These are phyloP conservation scores for Callyntrura guangdongensis DNA, from an alignment of 2,888 invertebrate species.

Conservation along the genomic window DNA sequence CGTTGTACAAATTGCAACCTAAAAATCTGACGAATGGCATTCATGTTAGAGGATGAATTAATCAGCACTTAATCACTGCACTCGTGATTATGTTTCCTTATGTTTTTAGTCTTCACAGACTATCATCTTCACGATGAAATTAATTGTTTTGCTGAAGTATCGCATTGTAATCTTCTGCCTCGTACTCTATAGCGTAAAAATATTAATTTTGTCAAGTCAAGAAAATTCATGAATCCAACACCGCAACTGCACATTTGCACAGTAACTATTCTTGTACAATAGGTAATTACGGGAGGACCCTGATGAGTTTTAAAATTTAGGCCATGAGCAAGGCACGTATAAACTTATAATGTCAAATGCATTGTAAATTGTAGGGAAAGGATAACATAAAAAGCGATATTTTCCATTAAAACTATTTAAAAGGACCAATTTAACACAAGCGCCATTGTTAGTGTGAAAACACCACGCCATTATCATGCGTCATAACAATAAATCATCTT, in stretches of 20 bases:
- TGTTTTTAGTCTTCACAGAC: not conserved
- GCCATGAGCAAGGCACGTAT: slow-evolving; percentile 41
- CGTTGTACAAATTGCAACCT: not conserved
- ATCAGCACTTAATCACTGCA: slow-evolving; percentile 42
- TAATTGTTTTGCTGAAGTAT: slow-evolving; percentile 3
- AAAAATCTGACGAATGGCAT: not conserved
- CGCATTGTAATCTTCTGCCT: not conserved
- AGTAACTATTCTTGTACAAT: not conserved
- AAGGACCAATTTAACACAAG: not conserved
- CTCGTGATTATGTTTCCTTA: slow-evolving; percentile 45
- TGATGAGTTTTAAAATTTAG: slow-evolving; percentile 58
- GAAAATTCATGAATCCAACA: not conserved
- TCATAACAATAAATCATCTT: no score
- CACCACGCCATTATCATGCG: no score
- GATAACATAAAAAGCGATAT: not conserved
- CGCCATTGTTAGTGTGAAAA: no score
- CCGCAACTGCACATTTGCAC: not conserved
- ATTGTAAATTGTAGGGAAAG: not conserved
- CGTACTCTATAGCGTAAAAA: not conserved
- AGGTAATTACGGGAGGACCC: slow-evolving; percentile 23
- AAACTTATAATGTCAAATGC: not conserved
- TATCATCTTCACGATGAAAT: slow-evolving; percentile 6
- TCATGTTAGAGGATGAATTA: not conserved
- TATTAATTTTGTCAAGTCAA: not conserved
- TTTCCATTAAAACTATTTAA: not conserved